Evolutionary conservation across 2,113 vertebrate genomes (phyloP).

Genomic region (Parotia lawesii): DNA sequence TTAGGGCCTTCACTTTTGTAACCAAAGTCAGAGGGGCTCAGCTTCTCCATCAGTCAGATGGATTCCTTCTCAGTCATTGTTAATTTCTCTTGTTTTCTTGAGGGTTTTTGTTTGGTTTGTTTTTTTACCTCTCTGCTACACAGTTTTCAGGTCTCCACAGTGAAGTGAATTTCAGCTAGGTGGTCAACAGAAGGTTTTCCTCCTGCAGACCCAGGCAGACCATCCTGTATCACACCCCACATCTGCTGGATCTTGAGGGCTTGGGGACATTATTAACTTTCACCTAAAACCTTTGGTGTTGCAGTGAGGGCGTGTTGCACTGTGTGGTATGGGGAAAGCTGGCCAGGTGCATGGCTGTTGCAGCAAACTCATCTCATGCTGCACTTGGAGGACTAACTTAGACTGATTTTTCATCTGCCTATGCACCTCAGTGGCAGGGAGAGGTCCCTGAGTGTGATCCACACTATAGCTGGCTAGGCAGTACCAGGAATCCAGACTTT

Average conservation of each 20-base stretch:
- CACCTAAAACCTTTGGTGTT: not conserved
- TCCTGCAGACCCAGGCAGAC: not conserved
- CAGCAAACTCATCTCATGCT: not conserved
- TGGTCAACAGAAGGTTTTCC: not conserved
- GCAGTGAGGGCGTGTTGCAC: not conserved
- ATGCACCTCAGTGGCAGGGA: not conserved
- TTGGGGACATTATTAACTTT: not conserved
- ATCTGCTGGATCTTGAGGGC: too few species aligned
- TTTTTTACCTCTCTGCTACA: not conserved
- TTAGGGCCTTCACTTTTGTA: not conserved
- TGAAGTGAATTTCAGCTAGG: not conserved
- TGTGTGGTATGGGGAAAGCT: not conserved
- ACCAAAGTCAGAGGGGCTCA: not conserved
- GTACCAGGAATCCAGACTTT: not conserved
- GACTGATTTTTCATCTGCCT: not conserved
- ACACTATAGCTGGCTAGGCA: not conserved
- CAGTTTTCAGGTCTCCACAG: not conserved
- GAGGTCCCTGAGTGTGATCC: not conserved
- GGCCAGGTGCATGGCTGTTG: not conserved
- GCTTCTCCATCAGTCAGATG: not conserved
- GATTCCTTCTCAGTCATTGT: not conserved
- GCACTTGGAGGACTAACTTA: not conserved
- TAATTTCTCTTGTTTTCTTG: not conserved
- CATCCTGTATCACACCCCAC: not conserved
- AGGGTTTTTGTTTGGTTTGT: not conserved